phyloP scores from a whole-genome alignment of 1,140 invertebrate species.

The Sycophila sp. region DNA sequence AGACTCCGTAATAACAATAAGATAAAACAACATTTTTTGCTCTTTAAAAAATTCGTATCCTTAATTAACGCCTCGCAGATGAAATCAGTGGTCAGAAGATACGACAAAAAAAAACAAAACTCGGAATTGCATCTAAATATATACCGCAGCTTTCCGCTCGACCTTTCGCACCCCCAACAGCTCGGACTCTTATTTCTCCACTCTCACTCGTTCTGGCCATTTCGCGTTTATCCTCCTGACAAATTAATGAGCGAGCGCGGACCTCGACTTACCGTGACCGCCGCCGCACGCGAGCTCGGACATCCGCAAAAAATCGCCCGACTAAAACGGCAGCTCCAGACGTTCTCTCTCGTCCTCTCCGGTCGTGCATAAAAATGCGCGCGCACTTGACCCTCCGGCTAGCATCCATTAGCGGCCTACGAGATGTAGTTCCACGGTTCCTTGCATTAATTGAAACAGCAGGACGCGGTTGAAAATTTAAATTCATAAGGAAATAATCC shows the following conservation, averaged over 20 bases:
- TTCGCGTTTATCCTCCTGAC: neutral
- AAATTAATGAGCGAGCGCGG: constrained; percentile 6
- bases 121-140: no score
- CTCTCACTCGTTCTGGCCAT: neutral
- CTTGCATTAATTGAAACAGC: constrained; percentile 22
- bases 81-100: no score
- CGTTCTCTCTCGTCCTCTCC: neutral
- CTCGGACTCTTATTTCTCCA: neutral
- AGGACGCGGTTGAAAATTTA: constrained; percentile 10
- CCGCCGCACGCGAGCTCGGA: neutral
- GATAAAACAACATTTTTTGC: no score
- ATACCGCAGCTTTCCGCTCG: neutral
- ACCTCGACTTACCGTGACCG: neutral
- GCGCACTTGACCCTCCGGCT: neutral
- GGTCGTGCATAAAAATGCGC: constrained; percentile 26
- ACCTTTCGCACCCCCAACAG: neutral
- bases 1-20: no score
- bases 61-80: no score
- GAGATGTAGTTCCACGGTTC: neutral
- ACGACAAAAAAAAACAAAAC: no score
- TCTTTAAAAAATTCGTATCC: no score
- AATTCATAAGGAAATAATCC: constrained; percentile 19
- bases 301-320: neutral
- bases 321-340: neutral
- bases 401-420: neutral